Conservation (phyloP, 1,140 invertebrate genomes). For the Luehdorfia chinensis region DNA sequence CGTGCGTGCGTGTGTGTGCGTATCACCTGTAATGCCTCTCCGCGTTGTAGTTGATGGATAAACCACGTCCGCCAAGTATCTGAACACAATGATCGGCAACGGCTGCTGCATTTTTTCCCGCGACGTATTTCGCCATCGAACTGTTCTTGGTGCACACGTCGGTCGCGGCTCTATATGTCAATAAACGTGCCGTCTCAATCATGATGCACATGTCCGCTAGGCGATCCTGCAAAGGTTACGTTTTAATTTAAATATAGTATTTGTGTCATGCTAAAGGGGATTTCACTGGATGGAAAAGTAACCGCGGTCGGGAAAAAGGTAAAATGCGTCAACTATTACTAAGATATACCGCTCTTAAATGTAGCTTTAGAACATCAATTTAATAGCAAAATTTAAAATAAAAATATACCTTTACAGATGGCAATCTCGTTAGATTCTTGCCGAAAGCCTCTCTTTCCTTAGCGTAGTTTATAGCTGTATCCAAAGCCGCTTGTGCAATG, state of each 20-base stretch:
- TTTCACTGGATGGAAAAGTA: no score
- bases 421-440: constrained; percentile 85
- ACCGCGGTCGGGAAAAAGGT: no score
- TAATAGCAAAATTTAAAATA: no score
- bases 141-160: constrained; percentile 81
- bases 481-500: constrained; percentile 90
- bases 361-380: no score
- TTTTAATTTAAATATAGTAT: no score
- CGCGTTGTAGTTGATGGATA: constrained; percentile 90
- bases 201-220: constrained; percentile 91
- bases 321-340: no score
- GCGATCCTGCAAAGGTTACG: constrained; percentile 60
- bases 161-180: constrained; percentile 89
- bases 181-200: constrained; percentile 86
- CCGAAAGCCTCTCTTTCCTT: constrained; percentile 89
- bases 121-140: constrained; percentile 93
- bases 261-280: no score
- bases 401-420: constrained; percentile 89
- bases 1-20: no score
- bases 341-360: no score
- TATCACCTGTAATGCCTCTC: constrained; percentile 89
- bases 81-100: constrained; percentile 90
- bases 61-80: constrained; percentile 92
- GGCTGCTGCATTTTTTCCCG: constrained; percentile 90
- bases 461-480: constrained; percentile 91